These are phyloP conservation scores for Prorops nasuta DNA, from an alignment of 1,140 invertebrate genomes.

Conservation along the genomic window DNA sequence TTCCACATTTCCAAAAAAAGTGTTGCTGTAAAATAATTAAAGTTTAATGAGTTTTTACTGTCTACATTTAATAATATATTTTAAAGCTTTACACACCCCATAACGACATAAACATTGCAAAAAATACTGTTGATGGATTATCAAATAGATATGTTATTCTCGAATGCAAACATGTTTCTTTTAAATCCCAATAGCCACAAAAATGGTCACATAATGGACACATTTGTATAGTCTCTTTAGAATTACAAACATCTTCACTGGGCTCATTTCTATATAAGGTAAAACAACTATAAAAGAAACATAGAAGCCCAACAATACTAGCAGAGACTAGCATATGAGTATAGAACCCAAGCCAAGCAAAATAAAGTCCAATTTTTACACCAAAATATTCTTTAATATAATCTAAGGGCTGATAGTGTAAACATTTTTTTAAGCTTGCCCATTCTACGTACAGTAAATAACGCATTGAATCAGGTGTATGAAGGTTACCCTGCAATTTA, in stretches of 20 bases:
- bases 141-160: slow-evolving; percentile 91
- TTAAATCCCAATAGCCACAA: slow-evolving; percentile 86
- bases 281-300: slow-evolving; percentile 77
- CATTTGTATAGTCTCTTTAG: slow-evolving; percentile 66
- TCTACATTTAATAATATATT: not conserved
- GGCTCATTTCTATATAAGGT: slow-evolving; percentile 72
- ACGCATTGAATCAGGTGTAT: slow-evolving; percentile 67
- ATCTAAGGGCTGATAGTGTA: slow-evolving; percentile 86
- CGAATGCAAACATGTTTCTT: slow-evolving; percentile 85
- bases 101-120: slow-evolving; percentile 95
- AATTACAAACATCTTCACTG: slow-evolving; percentile 81
- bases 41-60: slow-evolving; percentile 4
- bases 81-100: slow-evolving; percentile 70
- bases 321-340: slow-evolving; percentile 90
- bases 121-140: slow-evolving; percentile 90
- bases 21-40: slow-evolving; percentile 62
- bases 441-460: slow-evolving; percentile 81
- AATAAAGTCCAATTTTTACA: slow-evolving; percentile 91
- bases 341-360: slow-evolving; percentile 97
- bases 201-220: slow-evolving; percentile 82
- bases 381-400: slow-evolving; percentile 90
- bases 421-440: slow-evolving; percentile 77
- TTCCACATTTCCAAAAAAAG: slow-evolving; percentile 95
- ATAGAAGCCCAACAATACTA: slow-evolving; percentile 77
- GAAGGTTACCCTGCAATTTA: slow-evolving; percentile 68